Conservation (phyloP, 2,113 vertebrate species). For the Alethe diademata region DNA sequence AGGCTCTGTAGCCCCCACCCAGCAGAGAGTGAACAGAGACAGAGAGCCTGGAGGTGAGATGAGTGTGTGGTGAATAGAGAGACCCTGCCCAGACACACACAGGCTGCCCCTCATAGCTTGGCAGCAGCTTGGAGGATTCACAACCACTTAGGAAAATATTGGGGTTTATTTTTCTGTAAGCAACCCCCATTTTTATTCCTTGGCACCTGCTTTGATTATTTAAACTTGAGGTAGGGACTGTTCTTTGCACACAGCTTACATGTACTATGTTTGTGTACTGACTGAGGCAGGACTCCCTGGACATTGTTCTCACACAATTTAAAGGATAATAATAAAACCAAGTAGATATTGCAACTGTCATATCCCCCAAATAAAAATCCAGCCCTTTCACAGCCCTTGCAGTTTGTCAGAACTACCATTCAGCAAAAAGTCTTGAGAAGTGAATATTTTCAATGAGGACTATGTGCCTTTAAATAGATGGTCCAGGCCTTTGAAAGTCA, state of each 20-base stretch:
- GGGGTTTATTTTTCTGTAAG: background rate
- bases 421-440: background rate
- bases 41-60: background rate
- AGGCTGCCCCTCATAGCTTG: fast-evolving
- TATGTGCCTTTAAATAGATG: background rate
- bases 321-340: background rate
- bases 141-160: background rate
- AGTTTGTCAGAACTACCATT: background rate
- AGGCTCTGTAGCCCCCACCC: background rate
- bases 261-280: background rate
- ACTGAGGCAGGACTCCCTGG: background rate
- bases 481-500: background rate
- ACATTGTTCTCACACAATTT: background rate
- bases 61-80: background rate
- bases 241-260: background rate
- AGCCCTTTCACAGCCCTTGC: background rate
- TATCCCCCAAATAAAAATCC: background rate
- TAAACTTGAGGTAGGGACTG: background rate
- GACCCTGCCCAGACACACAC: background rate
- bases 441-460: background rate
- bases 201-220: background rate
- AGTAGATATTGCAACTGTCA: background rate
- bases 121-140: background rate
- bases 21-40: background rate
- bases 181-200: background rate